Evolutionary conservation across 2,888 invertebrate species (phyloP).

Genomic region (Caenorhabditis auriculariae): DNA sequence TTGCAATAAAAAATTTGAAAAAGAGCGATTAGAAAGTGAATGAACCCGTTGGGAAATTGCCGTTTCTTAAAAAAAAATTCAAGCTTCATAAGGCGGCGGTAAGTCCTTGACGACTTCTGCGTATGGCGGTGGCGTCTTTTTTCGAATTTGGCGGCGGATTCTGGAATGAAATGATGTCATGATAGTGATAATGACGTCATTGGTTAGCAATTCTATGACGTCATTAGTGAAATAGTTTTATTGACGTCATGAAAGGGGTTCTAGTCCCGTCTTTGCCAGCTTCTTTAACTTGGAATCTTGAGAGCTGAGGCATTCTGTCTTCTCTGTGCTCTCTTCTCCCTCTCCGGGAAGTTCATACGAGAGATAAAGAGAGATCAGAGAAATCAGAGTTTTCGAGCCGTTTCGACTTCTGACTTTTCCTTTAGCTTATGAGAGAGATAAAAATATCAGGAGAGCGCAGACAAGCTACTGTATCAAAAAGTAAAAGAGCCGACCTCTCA

Average conservation of each 20-base stretch:
- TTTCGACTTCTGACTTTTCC: not conserved
- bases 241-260: too few relatives aligned
- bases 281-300: too few relatives aligned
- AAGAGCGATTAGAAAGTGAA: conserved; percentile 17
- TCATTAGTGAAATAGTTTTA: too few relatives aligned
- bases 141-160: conserved; percentile 17
- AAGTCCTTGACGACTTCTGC: conserved; percentile 29
- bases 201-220: too few relatives aligned
- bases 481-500: not conserved
- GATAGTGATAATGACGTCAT: not conserved
- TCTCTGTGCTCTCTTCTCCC: too few relatives aligned
- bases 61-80: not conserved
- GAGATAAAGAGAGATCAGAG: too few relatives aligned
- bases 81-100: conserved; percentile 25
- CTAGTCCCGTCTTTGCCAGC: too few relatives aligned
- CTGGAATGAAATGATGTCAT: conserved; percentile 3
- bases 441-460: not conserved
- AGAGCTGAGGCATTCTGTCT: too few relatives aligned
- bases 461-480: conserved; percentile 5
- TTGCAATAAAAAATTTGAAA: conserved; percentile 12
- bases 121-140: conserved; percentile 23
- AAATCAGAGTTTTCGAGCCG: too few relatives aligned
- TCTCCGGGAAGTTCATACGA: too few relatives aligned
- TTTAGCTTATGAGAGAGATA: not conserved
- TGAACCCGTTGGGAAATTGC: not conserved